Percentiles rank a stretch among this genome's conserved stretches.
Evolutionary conservation across 1,140 invertebrate species (phyloP).

Genomic region (Trinorchestia longiramus): DNA sequence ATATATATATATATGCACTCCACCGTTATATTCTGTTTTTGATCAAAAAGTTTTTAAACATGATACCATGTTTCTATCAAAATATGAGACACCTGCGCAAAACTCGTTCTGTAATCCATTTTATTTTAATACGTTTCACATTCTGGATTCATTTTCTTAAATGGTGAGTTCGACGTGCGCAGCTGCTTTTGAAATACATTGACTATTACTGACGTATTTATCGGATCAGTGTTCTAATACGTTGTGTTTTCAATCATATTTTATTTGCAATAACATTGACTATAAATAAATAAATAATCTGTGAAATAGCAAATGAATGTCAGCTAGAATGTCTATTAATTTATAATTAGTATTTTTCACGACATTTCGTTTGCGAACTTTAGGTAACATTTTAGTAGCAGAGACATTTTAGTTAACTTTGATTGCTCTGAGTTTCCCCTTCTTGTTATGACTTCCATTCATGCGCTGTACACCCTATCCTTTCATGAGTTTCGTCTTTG

Average conservation of each 20-base stretch:
- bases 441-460: not conserved
- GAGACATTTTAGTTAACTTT: not conserved
- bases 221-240: not conserved
- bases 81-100: not conserved
- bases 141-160: not conserved
- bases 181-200: not conserved
- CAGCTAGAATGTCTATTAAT: not conserved
- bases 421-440: not conserved
- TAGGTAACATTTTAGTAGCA: not conserved
- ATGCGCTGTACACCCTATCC: not conserved
- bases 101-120: not conserved
- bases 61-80: not conserved
- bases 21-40: not conserved
- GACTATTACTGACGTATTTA: not conserved
- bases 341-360: not conserved
- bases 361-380: not conserved
- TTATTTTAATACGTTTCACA: not conserved
- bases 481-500: constrained; percentile 17
- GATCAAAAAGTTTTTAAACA: not conserved
- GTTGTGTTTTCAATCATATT: not conserved
- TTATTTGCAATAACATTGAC: not conserved
- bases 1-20: not conserved
- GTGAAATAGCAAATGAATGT: not conserved
- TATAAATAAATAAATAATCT: too few relatives aligned
- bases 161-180: not conserved